Conservation (phyloP, 1,140 invertebrate species). For the Octopus sinensis region DNA sequence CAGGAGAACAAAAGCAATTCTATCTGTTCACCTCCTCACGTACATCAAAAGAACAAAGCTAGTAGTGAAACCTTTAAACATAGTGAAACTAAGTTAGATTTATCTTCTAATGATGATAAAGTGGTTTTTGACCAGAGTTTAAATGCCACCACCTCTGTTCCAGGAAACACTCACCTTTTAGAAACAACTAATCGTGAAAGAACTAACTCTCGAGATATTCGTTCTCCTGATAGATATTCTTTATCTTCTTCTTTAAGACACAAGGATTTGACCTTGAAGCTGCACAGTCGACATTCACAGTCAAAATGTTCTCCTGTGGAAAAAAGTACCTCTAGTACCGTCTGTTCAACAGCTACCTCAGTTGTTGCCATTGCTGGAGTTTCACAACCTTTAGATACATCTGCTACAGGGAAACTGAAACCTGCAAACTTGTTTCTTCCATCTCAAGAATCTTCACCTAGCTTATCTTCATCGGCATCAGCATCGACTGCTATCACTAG, state of each 20-base stretch:
- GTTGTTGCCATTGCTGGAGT: slow-evolving; percentile 14
- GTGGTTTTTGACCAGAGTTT: slow-evolving; percentile 42
- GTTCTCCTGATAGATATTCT: slow-evolving; percentile 17
- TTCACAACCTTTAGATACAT: slow-evolving; percentile 17
- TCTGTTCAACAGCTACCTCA: not conserved
- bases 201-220: slow-evolving; percentile 14
- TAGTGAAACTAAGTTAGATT: not conserved
- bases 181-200: slow-evolving; percentile 26
- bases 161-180: slow-evolving; percentile 37
- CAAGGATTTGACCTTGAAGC: slow-evolving; percentile 8
- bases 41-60: not conserved
- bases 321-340: too few relatives aligned
- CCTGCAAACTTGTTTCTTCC: slow-evolving; percentile 49
- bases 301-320: too few relatives aligned
- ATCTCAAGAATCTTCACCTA: slow-evolving; percentile 39
- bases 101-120: not conserved
- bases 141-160: slow-evolving; percentile 42
- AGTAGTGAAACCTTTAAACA: not conserved
- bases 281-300: not conserved
- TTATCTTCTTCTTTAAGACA: slow-evolving; percentile 15
- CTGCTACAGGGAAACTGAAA: slow-evolving; percentile 31
- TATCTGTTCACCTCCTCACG: not conserved
- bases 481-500: slow-evolving; percentile 45
- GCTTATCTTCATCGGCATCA: slow-evolving; percentile 46
- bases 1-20: slow-evolving; percentile 20